A percentile compares a stretch with the other conserved stretches of the same genome.
These are phyloP conservation scores for Schizaphis graminum DNA, from an alignment of 2,888 invertebrate genomes.

Conservation along the genomic window DNA sequence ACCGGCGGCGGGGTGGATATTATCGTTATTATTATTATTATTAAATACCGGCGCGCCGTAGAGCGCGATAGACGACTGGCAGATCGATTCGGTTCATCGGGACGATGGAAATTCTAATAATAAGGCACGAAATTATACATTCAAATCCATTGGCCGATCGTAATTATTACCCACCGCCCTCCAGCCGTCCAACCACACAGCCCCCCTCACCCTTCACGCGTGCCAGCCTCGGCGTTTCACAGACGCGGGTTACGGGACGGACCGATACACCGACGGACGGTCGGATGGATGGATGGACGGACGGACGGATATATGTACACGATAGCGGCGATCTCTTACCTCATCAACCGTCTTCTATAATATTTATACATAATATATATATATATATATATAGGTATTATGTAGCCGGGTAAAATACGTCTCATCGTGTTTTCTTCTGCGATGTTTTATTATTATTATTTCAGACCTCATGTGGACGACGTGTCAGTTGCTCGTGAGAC, in stretches of 20 bases:
- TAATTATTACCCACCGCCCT: slow-evolving; percentile 41
- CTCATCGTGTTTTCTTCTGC: neutral
- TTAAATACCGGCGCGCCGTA: slow-evolving; percentile 36
- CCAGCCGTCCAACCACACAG: neutral
- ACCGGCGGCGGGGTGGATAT: neutral
- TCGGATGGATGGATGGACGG: neutral
- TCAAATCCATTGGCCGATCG: slow-evolving; percentile 57
- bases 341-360: neutral
- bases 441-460: neutral
- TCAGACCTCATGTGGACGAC: slow-evolving; percentile 39
- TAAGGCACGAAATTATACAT: slow-evolving; percentile 57
- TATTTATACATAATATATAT: neutral
- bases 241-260: neutral
- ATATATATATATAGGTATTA: neutral
- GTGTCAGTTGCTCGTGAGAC: slow-evolving; percentile 21
- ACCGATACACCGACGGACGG: neutral
- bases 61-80: slow-evolving; percentile 6
- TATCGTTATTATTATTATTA: slow-evolving; percentile 48
- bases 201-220: neutral
- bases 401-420: neutral
- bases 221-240: neutral
- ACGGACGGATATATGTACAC: neutral
- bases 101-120: slow-evolving; percentile 40
- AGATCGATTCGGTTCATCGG: slow-evolving; percentile 59
- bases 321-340: slow-evolving; percentile 5